phyloP scores from a whole-genome alignment of 2,113 vertebrate genomes.

The Macrotus californicus region DNA sequence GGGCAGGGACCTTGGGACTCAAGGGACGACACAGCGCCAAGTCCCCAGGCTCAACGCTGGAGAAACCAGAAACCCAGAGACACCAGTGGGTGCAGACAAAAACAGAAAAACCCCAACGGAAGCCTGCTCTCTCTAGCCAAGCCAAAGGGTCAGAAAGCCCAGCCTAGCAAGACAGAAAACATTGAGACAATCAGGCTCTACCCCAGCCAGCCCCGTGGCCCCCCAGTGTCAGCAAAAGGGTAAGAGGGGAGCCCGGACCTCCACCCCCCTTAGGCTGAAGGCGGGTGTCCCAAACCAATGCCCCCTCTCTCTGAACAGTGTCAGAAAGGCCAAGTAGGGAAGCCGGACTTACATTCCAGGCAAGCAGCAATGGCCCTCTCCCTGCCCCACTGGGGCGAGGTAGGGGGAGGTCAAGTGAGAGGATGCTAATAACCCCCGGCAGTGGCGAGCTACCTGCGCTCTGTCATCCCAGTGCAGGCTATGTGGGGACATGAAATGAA shows the following conservation, averaged over 20 bases:
- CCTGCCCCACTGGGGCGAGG: neutral
- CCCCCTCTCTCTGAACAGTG: too few relatives aligned
- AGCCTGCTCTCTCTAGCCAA: neutral
- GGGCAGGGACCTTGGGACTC: neutral
- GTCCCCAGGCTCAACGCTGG: neutral
- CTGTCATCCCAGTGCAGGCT: neutral
- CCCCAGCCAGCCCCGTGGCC: neutral
- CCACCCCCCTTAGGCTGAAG: neutral
- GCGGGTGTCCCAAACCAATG: neutral
- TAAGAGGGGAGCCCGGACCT: neutral
- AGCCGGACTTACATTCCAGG: neutral
- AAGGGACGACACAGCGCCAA: neutral
- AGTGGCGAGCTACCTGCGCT: neutral
- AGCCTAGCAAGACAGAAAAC: neutral
- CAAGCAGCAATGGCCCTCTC: neutral
- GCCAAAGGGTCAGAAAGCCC: neutral
- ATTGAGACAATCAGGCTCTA: neutral
- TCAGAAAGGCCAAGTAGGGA: neutral
- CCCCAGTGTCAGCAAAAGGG: neutral
- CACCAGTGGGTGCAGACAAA: neutral
- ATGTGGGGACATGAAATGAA: neutral
- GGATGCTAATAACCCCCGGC: neutral
- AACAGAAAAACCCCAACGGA: neutral
- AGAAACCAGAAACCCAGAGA: conserved; percentile 2
- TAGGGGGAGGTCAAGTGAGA: neutral